Conservation (phyloP, 2,797 vertebrate genomes). For the Paratrypauchen microcephalus region DNA sequence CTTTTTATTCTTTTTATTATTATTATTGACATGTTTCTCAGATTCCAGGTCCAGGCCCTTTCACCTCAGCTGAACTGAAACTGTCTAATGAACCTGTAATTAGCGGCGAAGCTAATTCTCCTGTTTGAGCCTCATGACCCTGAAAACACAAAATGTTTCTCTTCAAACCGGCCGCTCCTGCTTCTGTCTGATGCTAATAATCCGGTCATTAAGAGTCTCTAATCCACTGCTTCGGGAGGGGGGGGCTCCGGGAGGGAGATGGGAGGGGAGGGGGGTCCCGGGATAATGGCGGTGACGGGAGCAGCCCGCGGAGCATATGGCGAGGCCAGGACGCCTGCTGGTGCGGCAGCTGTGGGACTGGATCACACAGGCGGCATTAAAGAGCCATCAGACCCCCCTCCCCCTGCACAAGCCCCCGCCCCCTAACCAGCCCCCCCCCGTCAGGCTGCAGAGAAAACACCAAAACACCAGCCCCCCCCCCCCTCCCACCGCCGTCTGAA, state of each 20-base stretch:
- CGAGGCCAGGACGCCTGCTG: conserved; percentile 88
- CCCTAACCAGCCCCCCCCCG: neutral
- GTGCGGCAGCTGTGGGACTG: conserved; percentile 90
- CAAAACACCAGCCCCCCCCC: neutral
- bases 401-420: neutral
- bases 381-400: conserved; percentile 55
- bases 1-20: no score
- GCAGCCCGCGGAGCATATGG: conserved; percentile 89
- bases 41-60: no score
- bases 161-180: neutral
- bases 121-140: neutral
- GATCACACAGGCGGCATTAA: conserved; percentile 79
- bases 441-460: neutral
- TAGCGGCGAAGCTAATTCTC: neutral
- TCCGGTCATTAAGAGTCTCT: conserved; percentile 8
- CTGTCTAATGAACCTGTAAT: neutral
- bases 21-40: no score
- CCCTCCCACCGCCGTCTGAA: conserved; percentile 1
- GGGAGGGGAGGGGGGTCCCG: neutral
- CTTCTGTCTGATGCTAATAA: neutral
- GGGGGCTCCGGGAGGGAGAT: neutral
- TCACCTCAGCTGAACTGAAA: neutral
- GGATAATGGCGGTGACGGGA: conserved; percentile 91
- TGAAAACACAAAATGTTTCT: neutral
- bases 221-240: conserved; percentile 2